Conservation (phyloP, 2,113 vertebrate species). For the Sylvilagus bachmani region DNA sequence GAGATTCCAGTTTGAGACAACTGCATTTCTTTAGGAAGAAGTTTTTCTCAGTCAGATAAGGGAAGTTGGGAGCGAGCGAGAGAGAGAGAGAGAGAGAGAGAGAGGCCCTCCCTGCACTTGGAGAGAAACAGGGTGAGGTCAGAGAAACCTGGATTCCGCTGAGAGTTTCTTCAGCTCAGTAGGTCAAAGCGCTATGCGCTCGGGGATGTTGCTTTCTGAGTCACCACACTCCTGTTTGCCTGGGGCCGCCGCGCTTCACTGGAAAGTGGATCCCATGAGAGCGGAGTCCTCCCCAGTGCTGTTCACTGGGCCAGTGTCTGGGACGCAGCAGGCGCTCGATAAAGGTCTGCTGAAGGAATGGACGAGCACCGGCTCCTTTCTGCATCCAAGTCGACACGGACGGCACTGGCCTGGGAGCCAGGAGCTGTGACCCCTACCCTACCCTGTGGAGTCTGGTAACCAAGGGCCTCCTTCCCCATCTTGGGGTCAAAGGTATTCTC, state of each 20-base stretch:
- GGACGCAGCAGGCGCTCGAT: neutral
- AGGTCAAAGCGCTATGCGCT: too few relatives aligned
- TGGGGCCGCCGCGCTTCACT: neutral
- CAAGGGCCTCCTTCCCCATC: accelerated
- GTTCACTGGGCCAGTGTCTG: neutral
- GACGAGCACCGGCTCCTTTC: neutral
- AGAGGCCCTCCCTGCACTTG: neutral
- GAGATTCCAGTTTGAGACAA: neutral
- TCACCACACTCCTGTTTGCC: neutral
- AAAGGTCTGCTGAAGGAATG: neutral
- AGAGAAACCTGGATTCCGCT: neutral
- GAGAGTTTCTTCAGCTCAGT: neutral
- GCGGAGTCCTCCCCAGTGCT: neutral
- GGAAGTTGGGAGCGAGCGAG: too few relatives aligned
- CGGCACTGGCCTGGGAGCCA: neutral
- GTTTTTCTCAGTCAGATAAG: neutral
- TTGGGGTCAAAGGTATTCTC: neutral
- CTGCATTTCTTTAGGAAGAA: neutral
- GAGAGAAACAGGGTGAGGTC: neutral
- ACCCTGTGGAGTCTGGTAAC: neutral
- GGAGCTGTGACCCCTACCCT: neutral
- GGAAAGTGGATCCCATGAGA: neutral
- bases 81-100: too few relatives aligned
- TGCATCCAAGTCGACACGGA: neutral
- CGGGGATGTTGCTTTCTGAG: neutral